A percentile compares a stretch with the other conserved stretches of the same genome.
These are phyloP conservation scores for Apaloderma vittatum DNA, from an alignment of 2,113 vertebrate genomes.

Conservation along the genomic window DNA sequence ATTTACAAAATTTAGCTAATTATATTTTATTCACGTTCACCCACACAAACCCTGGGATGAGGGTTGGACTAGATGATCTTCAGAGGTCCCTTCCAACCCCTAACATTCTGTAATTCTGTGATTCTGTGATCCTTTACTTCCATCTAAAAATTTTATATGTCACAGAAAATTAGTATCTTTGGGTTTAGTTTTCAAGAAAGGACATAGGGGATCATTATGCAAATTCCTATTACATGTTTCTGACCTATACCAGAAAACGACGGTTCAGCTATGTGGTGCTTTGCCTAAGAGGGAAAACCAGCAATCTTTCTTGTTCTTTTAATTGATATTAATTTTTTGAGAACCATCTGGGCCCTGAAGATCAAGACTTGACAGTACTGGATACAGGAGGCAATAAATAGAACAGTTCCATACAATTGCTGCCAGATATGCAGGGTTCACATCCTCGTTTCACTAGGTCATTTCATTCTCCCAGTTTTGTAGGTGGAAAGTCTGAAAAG, in stretches of 20 bases:
- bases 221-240: neutral
- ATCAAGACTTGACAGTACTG: neutral
- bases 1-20: neutral
- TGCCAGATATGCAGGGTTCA: neutral
- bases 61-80: too few species aligned
- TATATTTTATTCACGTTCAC: neutral
- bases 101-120: too few species aligned
- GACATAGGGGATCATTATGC: neutral
- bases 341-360: neutral
- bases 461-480: neutral
- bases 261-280: neutral
- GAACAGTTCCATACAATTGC: neutral
- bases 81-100: too few species aligned
- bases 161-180: neutral
- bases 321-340: neutral
- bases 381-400: neutral
- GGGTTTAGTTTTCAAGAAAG: neutral
- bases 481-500: neutral
- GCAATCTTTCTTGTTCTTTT: neutral
- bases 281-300: neutral
- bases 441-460: neutral
- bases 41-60: too few species aligned
- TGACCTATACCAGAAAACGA: accelerated
- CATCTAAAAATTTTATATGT: neutral
- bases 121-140: too few species aligned